phyloP scores from a whole-genome alignment of 2,113 vertebrate genomes.

The Heloderma charlesbogerti region DNA sequence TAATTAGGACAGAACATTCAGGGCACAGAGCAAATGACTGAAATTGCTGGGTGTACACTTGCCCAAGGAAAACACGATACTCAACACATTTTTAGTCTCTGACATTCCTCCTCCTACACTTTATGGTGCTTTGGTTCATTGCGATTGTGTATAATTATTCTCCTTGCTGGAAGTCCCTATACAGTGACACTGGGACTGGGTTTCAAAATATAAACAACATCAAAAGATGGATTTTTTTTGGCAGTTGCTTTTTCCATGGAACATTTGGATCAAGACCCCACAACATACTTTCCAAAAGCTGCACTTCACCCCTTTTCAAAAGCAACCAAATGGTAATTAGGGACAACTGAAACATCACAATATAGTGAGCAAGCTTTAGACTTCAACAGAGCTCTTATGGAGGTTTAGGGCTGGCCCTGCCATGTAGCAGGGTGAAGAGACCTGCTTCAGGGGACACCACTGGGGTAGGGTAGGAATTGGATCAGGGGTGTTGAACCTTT shows the following conservation, averaged over 20 bases:
- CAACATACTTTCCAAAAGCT: neutral
- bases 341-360: neutral
- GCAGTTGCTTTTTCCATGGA: neutral
- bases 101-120: conserved; percentile 2
- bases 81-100: conserved; percentile 8
- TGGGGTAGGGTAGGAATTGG: too few relatives aligned
- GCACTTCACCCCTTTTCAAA: neutral
- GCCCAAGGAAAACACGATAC: conserved; percentile 29
- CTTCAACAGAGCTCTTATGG: neutral
- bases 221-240: neutral
- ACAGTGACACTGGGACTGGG: conserved; percentile 17
- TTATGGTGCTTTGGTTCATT: neutral
- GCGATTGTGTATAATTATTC: conserved; percentile 19
- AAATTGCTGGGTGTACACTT: conserved; percentile 33
- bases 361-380: neutral
- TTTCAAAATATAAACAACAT: conserved; percentile 25
- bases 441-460: too few relatives aligned
- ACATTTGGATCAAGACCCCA: neutral
- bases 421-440: too few relatives aligned
- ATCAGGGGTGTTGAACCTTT: too few relatives aligned
- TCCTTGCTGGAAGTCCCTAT: conserved; percentile 13
- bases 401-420: neutral
- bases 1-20: conserved; percentile 63
- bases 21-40: conserved; percentile 49
- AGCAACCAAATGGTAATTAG: neutral